Base-by-base conservation (phyloP, 2,888 invertebrate species). In the Drosophila neonasuta region DNA sequence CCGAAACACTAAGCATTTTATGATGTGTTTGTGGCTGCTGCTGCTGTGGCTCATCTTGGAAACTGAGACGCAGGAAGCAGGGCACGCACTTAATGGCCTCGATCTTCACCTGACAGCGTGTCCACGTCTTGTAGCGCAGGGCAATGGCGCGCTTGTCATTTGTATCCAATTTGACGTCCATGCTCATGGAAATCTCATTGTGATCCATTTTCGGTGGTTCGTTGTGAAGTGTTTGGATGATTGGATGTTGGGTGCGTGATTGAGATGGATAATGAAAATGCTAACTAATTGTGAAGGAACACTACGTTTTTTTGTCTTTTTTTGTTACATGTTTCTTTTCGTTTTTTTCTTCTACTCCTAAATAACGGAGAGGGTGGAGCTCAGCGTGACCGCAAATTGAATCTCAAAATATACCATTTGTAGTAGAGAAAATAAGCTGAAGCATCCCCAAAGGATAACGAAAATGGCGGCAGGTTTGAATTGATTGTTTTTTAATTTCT, bases 41-140 rank as follows among this genome's bases (percentile, higher is more conserved):
- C 2, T 10, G 32, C 13, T 34, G 67, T 2, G 48, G 30, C 2
- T 69, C 70, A 4, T 54, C 52, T 34, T 82, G 86, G 13, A 91
- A 88, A 29, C 81, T 90, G 15, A 91, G 87, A 8, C 91, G 90
- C 54, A 91, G 64, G 62, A 90, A 91, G 59, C 91, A 91, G 2
- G 91, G 91, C 67, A 91, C 86, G 75, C 91, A 91, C 69, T 91
- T 91, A 34, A 91, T 89, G 9, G 91, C 91, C 60, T 91, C 91
- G 42, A 91, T 90, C 86, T 91, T 91, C 1, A 91, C 91, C 29
- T 88, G 79, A 63, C 90, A 91, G 74, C 83, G 87, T 32, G 87
- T 89, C 91, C 91, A 91, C 0, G 84, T 85, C 71, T 88, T 89
- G 57, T 90, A 89, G 57, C 88, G 88, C 46, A 88, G 67, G 9